Evolutionary conservation across 1,140 invertebrate genomes (phyloP), one percentile per base, ranked within the genome.

Genomic region (Neotoxoptera formosana): DNA sequence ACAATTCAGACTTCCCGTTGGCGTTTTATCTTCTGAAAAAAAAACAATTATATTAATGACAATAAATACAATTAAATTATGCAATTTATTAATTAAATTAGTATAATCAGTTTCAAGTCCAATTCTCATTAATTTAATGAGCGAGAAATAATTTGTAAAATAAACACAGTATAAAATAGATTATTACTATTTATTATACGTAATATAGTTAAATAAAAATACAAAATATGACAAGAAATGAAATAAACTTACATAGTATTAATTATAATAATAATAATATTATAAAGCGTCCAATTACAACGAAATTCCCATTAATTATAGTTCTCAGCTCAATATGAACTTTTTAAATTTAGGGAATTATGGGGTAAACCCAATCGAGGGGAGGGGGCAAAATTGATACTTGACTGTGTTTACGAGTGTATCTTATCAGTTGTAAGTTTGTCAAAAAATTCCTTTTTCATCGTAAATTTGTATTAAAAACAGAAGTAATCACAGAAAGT

Each of bases 1-100:
- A 95, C 98, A 98, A 95, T 98, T 98, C 94, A 98, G 96, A 94
- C 98, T 98, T 92, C 97, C 97, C 94, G 97, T 96, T 47, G 97
- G 96, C 94, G 96, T 96, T 95, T 97, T 97, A 94, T 97, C 96
- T 94, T 97, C 97, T 93, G 96, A 97, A 97, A 97, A 96, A 97
- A 96, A 93, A 94, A 94, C 94, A 94, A 94, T 94, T 94, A 94
- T 93, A 23, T 94, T n/a, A n/a, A 56, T 47, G 14, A 30, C 20
- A 36, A n/a, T 45, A 11, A 48, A 23, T 30, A 36, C 7, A 84
- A 34, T 53, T 51, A 21, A 1, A 88, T 51, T 51, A n/a, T 34
- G 17, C 17, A 17, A n/a, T 20, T 47, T 51, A 88, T 88, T 51
- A 51, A 51, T 51, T 51, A 23, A 14, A 51, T 51, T n/a, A 48